A percentile compares a stretch with the other conserved stretches of the same genome.
These are phyloP conservation scores for Myripristis murdjan DNA, from an alignment of 2,797 vertebrate species.

Conservation along the genomic window DNA sequence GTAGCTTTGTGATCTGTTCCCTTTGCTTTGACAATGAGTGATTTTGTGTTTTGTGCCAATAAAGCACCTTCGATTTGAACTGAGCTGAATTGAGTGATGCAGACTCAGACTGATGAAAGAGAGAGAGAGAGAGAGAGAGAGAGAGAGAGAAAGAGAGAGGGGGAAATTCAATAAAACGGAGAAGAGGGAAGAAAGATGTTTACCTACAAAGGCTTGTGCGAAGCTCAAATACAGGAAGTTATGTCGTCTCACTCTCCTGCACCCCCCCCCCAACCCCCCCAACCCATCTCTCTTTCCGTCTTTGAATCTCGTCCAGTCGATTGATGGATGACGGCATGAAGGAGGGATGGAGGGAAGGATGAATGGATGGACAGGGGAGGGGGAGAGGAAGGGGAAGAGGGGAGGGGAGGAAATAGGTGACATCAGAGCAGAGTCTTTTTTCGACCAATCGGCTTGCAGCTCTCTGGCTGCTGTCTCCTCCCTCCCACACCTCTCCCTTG, in stretches of 20 bases:
- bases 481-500: constrained; percentile 76
- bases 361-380: constrained; percentile 58
- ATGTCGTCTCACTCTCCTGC: constrained; percentile 12
- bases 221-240: constrained; percentile 11
- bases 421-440: constrained; percentile 63
- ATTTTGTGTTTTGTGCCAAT: too few relatives aligned
- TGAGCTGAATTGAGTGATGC: neutral
- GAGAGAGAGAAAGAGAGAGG: neutral
- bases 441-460: constrained; percentile 65
- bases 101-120: neutral
- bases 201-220: constrained; percentile 36
- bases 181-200: constrained; percentile 31
- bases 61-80: too few relatives aligned
- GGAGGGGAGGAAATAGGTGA: constrained; percentile 48
- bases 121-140: constrained; percentile 1
- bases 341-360: constrained; percentile 59
- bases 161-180: constrained; percentile 1
- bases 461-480: constrained; percentile 51
- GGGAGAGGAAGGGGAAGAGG: constrained; percentile 42
- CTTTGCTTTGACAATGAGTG: too few relatives aligned
- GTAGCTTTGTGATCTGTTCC: too few relatives aligned
- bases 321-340: constrained; percentile 72
- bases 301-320: constrained; percentile 19
- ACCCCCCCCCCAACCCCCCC: neutral
- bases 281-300: constrained; percentile 8